Evolutionary conservation across 2,888 invertebrate genomes (phyloP).

Genomic region (Sepiola atlantica): DNA sequence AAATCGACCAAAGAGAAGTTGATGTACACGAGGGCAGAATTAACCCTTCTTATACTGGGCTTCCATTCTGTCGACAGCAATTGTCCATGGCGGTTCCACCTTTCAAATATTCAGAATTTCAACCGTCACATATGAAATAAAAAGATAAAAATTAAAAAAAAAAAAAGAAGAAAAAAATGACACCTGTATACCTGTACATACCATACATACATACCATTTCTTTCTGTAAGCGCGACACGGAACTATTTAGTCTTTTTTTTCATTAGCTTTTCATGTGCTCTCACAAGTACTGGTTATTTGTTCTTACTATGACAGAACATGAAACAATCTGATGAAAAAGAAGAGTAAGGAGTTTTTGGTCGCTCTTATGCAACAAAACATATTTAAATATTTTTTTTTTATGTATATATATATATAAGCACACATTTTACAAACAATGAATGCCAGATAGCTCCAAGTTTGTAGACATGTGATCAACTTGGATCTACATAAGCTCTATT

Average conservation of each 20-base stretch:
- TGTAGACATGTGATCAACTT: no score
- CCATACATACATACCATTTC: no score
- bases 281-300: no score
- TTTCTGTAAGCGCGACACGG: no score
- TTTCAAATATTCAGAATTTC: constrained; percentile 35
- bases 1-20: background rate
- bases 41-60: background rate
- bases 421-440: background rate
- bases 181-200: background rate
- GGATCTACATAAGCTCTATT: background rate
- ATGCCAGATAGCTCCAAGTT: background rate
- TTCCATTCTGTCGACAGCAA: constrained; percentile 32
- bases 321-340: no score
- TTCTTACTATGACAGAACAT: no score
- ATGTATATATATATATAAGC: background rate
- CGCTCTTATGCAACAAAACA: no score
- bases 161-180: background rate
- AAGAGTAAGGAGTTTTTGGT: no score
- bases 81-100: background rate
- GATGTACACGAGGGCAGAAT: background rate
- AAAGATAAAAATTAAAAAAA: background rate
- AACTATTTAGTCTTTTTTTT: no score
- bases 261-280: no score
- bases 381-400: no score
- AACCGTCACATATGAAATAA: constrained; percentile 32